These are phyloP conservation scores for Alethe diademata DNA, from an alignment of 2,113 vertebrate species.

Conservation along the genomic window DNA sequence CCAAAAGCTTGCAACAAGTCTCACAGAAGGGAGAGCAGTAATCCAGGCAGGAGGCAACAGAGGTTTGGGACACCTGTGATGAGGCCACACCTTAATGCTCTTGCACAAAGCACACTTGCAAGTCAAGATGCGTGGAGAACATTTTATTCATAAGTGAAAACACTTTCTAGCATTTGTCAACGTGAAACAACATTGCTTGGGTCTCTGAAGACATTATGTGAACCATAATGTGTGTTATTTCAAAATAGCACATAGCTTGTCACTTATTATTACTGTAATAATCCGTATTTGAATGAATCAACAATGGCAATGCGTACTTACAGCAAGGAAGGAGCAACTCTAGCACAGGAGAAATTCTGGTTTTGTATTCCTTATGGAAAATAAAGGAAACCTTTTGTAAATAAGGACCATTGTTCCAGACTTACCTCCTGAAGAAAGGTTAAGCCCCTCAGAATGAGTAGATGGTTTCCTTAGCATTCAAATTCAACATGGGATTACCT, in stretches of 20 bases:
- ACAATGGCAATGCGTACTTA: not conserved
- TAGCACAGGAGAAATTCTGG: not conserved
- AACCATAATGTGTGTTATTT: constrained; percentile 54
- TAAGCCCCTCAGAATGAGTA: constrained; percentile 45
- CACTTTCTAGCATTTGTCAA: not conserved
- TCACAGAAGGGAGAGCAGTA: not conserved
- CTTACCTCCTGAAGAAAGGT: constrained; percentile 50
- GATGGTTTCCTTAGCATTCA: constrained; percentile 41
- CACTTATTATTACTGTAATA: constrained; percentile 37
- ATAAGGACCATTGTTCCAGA: constrained; percentile 30
- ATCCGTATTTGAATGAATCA: constrained; percentile 14
- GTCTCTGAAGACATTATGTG: constrained; percentile 50
- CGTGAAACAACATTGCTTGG: constrained; percentile 14
- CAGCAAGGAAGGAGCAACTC: not conserved
- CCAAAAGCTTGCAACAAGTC: not conserved
- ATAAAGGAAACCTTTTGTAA: constrained; percentile 45
- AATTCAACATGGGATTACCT: constrained; percentile 45
- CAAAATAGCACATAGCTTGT: constrained; percentile 57
- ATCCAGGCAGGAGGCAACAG: not conserved
- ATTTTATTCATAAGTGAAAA: constrained; percentile 29
- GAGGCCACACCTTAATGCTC: not conserved
- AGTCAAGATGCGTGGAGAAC: not conserved
- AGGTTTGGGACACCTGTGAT: not conserved
- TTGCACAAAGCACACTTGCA: not conserved
- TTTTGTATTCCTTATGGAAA: constrained; percentile 45